A percentile compares a stretch with the other conserved stretches of the same genome.
phyloP scores from a whole-genome alignment of 2,113 vertebrate genomes.

The Elachura formosa region DNA sequence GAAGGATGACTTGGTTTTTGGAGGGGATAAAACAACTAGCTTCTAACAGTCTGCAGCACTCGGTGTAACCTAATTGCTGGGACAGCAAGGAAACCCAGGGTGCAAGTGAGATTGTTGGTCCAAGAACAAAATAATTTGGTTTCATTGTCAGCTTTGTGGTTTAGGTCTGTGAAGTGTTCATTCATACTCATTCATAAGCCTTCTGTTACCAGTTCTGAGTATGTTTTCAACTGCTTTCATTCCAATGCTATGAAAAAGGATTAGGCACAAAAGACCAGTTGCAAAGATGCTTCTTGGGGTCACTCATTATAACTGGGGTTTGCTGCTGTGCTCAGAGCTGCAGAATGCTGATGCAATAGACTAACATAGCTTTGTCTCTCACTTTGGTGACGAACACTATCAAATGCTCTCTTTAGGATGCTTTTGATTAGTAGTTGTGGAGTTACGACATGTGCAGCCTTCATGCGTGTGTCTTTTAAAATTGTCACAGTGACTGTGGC shows the following conservation, averaged over 20 bases:
- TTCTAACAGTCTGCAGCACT: background rate
- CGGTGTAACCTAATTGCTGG: background rate
- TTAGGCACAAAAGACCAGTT: background rate
- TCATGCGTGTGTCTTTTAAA: background rate
- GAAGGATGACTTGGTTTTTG: background rate
- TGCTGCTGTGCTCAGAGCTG: background rate
- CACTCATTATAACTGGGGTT: background rate
- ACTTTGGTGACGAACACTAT: background rate
- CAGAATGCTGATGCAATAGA: background rate
- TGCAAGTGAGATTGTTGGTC: background rate
- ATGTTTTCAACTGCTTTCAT: background rate
- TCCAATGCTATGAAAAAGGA: background rate
- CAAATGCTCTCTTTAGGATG: background rate
- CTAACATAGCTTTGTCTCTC: background rate
- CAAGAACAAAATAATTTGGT: background rate
- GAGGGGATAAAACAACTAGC: background rate
- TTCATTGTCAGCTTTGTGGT: background rate
- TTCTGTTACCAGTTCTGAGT: background rate
- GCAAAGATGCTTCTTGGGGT: background rate
- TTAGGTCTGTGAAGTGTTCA: background rate
- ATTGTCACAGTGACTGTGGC: background rate
- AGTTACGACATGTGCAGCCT: background rate
- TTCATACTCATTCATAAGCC: background rate
- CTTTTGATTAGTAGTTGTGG: background rate
- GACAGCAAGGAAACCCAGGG: background rate